Conservation (phyloP, 2,113 vertebrate species). For the Sylvicapra grimmia region DNA sequence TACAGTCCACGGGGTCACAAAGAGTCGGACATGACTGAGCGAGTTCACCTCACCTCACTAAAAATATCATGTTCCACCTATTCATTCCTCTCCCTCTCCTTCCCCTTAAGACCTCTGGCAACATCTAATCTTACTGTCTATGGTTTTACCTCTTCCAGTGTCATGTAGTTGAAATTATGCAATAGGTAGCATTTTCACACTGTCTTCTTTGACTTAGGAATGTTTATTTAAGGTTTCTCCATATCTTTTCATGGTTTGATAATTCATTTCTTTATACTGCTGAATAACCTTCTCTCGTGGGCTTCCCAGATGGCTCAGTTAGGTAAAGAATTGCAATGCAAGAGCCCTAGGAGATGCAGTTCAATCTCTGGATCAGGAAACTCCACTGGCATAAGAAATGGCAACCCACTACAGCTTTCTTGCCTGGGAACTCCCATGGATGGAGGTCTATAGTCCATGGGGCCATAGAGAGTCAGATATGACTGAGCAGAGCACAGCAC, state of each 20-base stretch:
- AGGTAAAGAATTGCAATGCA: neutral
- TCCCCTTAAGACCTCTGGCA: neutral
- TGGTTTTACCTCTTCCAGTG: neutral
- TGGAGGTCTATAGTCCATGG: neutral
- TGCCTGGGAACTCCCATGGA: neutral
- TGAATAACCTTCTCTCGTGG: neutral
- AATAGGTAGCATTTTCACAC: neutral
- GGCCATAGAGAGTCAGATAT: neutral
- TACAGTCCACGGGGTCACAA: too few relatives aligned
- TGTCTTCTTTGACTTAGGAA: neutral
- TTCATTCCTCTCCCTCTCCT: neutral
- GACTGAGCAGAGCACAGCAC: neutral
- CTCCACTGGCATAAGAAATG: neutral
- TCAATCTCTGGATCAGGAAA: neutral
- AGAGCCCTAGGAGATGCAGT: neutral
- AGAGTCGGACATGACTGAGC: too few relatives aligned
- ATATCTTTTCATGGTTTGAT: neutral
- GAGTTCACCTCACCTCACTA: too few relatives aligned
- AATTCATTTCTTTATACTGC: constrained; percentile 9
- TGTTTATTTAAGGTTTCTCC: neutral
- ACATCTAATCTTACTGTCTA: neutral
- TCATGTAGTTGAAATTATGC: neutral
- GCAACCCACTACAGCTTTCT: neutral
- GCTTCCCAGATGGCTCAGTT: neutral
- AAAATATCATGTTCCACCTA: neutral